phyloP scores from a whole-genome alignment of 2,113 vertebrate species.

The Nesoenas mayeri region DNA sequence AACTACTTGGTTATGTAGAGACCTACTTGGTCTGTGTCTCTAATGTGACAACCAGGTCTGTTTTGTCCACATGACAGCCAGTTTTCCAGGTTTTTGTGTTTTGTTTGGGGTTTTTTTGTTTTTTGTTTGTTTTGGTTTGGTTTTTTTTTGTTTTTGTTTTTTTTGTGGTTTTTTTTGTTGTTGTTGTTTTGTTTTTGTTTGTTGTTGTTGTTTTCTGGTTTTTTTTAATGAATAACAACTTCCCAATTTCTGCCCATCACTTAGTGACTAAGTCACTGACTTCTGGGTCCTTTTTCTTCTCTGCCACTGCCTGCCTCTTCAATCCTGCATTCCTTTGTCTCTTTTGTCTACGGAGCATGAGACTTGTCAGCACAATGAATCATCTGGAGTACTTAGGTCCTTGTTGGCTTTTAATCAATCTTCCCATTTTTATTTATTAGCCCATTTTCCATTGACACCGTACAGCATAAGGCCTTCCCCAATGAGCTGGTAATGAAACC shows the following conservation, averaged over 20 bases:
- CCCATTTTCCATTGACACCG: not conserved
- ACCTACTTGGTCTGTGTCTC: not conserved
- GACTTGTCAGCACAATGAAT: constrained; percentile 2
- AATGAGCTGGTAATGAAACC: not conserved
- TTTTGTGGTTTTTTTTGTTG: not conserved
- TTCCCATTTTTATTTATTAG: constrained; percentile 39
- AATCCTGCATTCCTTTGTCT: not conserved
- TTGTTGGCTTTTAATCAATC: constrained; percentile 41
- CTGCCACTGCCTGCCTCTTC: not conserved
- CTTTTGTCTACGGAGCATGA: not conserved
- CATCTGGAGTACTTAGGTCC: not conserved
- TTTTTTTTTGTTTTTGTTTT: not conserved
- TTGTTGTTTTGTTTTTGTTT: too few relatives aligned
- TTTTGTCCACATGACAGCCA: not conserved
- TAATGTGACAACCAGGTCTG: not conserved
- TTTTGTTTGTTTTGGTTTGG: too few relatives aligned
- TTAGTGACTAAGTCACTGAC: not conserved
- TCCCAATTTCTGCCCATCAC: not conserved
- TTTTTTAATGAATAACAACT: not conserved
- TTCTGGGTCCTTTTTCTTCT: not conserved
- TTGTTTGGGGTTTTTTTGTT: not conserved
- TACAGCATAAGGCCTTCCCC: not conserved
- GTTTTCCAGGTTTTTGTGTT: not conserved
- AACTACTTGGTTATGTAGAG: not conserved
- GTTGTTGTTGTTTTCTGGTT: too few relatives aligned